Evolutionary conservation across 2,113 vertebrate genomes (phyloP).

Genomic region (Corvus moneduloides): DNA sequence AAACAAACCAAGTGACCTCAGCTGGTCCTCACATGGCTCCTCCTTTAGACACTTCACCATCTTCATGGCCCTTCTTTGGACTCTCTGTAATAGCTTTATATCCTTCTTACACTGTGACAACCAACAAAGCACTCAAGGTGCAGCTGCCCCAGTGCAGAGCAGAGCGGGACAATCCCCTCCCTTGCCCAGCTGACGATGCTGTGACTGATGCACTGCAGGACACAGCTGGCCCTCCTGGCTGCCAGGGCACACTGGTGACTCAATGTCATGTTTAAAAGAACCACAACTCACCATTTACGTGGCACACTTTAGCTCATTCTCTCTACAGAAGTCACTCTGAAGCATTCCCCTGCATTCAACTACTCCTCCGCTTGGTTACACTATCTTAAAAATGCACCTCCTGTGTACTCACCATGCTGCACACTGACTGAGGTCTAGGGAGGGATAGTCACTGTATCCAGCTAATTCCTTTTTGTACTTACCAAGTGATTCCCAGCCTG

Average conservation of each 20-base stretch:
- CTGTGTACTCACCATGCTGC: background rate
- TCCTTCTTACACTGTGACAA: background rate
- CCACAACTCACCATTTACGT: background rate
- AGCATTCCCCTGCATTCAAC: background rate
- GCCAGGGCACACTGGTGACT: background rate
- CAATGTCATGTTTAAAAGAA: background rate
- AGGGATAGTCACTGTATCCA: background rate
- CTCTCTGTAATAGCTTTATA: background rate
- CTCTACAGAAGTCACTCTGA: background rate
- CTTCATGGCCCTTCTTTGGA: background rate
- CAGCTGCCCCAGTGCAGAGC: background rate
- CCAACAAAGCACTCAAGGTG: background rate
- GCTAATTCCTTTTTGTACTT: background rate
- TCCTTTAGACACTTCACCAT: background rate
- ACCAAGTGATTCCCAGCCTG: background rate
- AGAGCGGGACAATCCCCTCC: background rate
- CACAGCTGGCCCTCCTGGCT: background rate
- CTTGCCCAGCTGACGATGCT: fast-evolving
- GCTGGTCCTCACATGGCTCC: background rate
- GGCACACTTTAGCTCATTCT: background rate
- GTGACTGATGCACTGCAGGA: background rate
- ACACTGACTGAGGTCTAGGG: background rate
- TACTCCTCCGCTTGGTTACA: background rate
- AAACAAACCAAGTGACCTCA: background rate
- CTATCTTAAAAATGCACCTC: background rate